These are phyloP conservation scores for Teinopalpus imperialis DNA, from an alignment of 2,888 invertebrate genomes.

Conservation along the genomic window DNA sequence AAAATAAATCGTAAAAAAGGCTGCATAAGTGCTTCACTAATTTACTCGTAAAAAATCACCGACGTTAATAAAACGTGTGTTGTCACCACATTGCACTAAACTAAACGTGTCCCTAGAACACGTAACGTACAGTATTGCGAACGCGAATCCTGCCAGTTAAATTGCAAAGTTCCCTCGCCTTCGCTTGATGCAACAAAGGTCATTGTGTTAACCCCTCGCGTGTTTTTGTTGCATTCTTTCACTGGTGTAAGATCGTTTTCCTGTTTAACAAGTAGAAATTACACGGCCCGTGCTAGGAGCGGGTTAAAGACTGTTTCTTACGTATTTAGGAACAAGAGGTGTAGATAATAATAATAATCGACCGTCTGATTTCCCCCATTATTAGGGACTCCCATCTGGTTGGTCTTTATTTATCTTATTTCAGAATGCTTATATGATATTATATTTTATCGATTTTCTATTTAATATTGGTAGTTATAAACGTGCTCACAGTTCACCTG, in stretches of 20 bases:
- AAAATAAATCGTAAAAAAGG: too few relatives aligned
- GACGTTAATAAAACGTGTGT: neutral
- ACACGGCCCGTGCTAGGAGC: neutral
- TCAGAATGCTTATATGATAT: too few relatives aligned
- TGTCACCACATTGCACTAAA: neutral
- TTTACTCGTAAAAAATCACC: too few relatives aligned
- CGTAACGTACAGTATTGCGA: constrained; percentile 5
- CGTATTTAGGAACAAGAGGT: too few relatives aligned
- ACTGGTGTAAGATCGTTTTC: constrained; percentile 13
- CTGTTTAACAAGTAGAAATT: constrained; percentile 20
- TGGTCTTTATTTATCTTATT: too few relatives aligned
- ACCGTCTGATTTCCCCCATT: too few relatives aligned
- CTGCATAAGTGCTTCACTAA: too few relatives aligned
- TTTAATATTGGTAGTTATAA: too few relatives aligned
- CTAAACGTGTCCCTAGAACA: constrained; percentile 2
- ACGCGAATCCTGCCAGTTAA: constrained; percentile 8
- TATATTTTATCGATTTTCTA: too few relatives aligned
- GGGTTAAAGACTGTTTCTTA: neutral
- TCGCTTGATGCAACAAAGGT: constrained; percentile 21
- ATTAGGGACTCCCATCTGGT: too few relatives aligned
- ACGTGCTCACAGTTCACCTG: too few relatives aligned
- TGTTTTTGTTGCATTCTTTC: constrained; percentile 25
- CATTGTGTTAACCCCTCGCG: constrained; percentile 20
- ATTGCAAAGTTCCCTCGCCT: constrained; percentile 15
- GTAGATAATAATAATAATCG: too few relatives aligned